A percentile compares a stretch with the other conserved stretches of the same genome.
phyloP scores from a whole-genome alignment of 2,113 vertebrate genomes.

The Urocitellus parryii region DNA sequence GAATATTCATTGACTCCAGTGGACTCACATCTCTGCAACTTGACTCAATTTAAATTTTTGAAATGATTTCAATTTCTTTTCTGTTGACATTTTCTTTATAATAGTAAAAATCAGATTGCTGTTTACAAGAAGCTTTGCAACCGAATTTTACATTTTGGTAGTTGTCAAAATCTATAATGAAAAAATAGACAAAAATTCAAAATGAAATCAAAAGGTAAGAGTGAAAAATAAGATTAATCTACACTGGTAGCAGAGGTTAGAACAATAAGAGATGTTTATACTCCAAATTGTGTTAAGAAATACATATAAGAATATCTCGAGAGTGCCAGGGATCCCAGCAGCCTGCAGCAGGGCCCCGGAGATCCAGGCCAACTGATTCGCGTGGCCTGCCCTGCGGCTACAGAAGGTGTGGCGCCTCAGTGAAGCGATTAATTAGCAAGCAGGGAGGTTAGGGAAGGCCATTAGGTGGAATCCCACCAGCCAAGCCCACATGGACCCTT shows the following conservation, averaged over 20 bases:
- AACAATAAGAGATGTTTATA: background rate
- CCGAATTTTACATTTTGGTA: background rate
- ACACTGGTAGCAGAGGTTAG: background rate
- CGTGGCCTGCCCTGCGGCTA: too few species aligned
- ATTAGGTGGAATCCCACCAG: too few species aligned
- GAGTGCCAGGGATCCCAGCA: too few species aligned
- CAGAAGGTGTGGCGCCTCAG: too few species aligned
- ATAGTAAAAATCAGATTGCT: background rate
- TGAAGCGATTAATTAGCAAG: too few species aligned
- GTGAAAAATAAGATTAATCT: constrained; percentile 46
- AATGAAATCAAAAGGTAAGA: constrained; percentile 52
- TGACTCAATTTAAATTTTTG: constrained; percentile 62
- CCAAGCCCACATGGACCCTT: too few species aligned
- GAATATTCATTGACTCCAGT: constrained; percentile 52
- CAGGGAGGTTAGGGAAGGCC: too few species aligned
- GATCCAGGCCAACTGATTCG: too few species aligned
- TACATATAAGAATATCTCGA: background rate
- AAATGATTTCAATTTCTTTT: constrained; percentile 59
- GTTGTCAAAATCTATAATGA: constrained; percentile 26
- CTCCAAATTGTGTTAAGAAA: background rate
- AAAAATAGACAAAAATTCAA: constrained; percentile 42
- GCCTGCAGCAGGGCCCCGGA: too few species aligned
- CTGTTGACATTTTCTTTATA: constrained; percentile 36
- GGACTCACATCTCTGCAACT: constrained; percentile 48
- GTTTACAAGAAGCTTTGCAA: constrained; percentile 52